phyloP scores from a whole-genome alignment of 2,113 vertebrate species.

The Zosterops pallidus region DNA sequence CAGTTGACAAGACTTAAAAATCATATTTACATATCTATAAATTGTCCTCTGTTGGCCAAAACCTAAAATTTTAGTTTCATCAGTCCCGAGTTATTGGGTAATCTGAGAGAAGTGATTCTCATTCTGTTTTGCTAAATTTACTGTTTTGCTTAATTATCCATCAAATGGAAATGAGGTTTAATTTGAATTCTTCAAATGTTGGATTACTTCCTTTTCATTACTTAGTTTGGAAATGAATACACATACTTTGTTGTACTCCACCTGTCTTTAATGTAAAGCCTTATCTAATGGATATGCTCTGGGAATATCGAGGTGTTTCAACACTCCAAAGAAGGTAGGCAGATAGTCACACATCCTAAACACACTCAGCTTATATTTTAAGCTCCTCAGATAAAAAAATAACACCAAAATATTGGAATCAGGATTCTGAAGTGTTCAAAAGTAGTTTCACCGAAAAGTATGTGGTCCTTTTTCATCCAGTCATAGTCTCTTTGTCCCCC shows the following conservation, averaged over 20 bases:
- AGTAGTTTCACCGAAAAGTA: neutral
- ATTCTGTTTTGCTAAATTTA: neutral
- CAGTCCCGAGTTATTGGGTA: neutral
- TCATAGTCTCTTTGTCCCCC: neutral
- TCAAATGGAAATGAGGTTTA: neutral
- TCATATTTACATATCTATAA: accelerated
- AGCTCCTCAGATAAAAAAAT: neutral
- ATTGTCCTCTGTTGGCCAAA: neutral
- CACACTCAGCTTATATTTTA: neutral
- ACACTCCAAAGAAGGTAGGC: neutral
- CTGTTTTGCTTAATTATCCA: neutral
- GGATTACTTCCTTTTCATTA: neutral
- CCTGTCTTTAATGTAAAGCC: neutral
- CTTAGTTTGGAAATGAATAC: neutral
- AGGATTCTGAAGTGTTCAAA: neutral
- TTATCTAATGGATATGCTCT: neutral
- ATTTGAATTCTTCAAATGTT: neutral
- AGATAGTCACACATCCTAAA: neutral
- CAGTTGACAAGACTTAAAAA: neutral
- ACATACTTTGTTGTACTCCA: neutral
- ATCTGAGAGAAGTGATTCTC: neutral
- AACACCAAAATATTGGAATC: neutral
- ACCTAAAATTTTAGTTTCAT: neutral
- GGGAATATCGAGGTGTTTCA: neutral
- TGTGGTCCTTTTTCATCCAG: neutral